Evolutionary conservation across 2,888 invertebrate species (phyloP), one percentile per base, ranked within the genome.

Genomic region (Lepidocyrtinus sp.): DNA sequence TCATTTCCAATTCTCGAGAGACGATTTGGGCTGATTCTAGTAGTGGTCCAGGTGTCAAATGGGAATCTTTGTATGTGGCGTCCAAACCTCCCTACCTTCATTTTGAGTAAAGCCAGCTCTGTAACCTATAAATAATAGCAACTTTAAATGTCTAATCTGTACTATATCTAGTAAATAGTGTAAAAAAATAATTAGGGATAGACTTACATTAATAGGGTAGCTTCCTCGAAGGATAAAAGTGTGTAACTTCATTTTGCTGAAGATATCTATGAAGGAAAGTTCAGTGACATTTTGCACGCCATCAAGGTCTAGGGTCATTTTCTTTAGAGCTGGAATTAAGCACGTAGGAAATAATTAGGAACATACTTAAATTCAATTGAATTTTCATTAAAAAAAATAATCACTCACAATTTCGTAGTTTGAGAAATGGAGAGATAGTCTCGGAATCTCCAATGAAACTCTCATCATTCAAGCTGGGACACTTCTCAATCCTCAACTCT

Each of bases 301-400:
- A 63, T 71, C 71, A 17, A 76, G 19, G 1, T 46, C 71, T 7
- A 76, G 65, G 0, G 71, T 76, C 17, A 76, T 17, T 36, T 70
- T 76, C n/a, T 71, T 71, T 19, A 76, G 26, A 1, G 76, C 76
- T 76, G 65, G 3, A 65, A n/a, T n/a, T n/a, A n/a, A n/a, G n/a
- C n/a, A n/a, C n/a, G n/a, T n/a, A n/a, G n/a, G n/a, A n/a, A 71
- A 45, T 26, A 50, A 45, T 62, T 62, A 21, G 5, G 7, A n/a
- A 24, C 7, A 62, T 9, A 21, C 2, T 61, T 62, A 21, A 22
- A 5, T 45, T 45, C 21, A 5, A 67, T 45, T 5, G 9, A 19
- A 67, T 67, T 7, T 17, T 15, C 19, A 67, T 3, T 17, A 24
- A 68, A 50, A 50, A 15, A 45, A 27, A 59, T 22, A 15, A 17